A percentile compares a stretch with the other conserved stretches of the same genome.
phyloP scores from a whole-genome alignment of 2,888 invertebrate genomes.

The Tenthredo amoena region DNA sequence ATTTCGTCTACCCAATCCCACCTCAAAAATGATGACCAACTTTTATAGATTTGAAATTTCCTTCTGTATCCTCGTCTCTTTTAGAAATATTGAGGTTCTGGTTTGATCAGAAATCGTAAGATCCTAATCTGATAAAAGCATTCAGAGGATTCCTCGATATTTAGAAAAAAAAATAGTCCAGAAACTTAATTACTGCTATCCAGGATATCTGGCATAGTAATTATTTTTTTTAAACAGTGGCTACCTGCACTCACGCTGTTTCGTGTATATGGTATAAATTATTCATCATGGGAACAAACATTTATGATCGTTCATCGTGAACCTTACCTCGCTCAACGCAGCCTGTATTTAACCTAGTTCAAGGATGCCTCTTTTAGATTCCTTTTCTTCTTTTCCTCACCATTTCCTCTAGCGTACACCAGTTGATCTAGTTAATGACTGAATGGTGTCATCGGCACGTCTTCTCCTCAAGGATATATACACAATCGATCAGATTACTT shows the following conservation, averaged over 20 bases:
- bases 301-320: constrained; percentile 26
- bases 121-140: no score
- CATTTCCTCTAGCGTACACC: not conserved
- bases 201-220: constrained; percentile 19
- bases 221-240: constrained; percentile 7
- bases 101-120: no score
- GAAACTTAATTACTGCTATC: not conserved
- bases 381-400: not conserved
- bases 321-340: not conserved
- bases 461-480: not conserved
- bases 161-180: not conserved
- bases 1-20: not conserved
- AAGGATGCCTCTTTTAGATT: constrained; percentile 2
- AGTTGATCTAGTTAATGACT: constrained; percentile 10
- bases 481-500: not conserved
- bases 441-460: constrained; percentile 12
- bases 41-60: not conserved
- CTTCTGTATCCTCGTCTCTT: not conserved
- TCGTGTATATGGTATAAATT: constrained; percentile 17
- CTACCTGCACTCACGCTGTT: not conserved
- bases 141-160: no score
- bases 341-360: constrained; percentile 26
- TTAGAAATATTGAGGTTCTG: not conserved
- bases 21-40: not conserved
- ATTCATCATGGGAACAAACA: constrained; percentile 42